Base-by-base conservation (phyloP, 2,797 vertebrate genomes). In the Channa striata region DNA sequence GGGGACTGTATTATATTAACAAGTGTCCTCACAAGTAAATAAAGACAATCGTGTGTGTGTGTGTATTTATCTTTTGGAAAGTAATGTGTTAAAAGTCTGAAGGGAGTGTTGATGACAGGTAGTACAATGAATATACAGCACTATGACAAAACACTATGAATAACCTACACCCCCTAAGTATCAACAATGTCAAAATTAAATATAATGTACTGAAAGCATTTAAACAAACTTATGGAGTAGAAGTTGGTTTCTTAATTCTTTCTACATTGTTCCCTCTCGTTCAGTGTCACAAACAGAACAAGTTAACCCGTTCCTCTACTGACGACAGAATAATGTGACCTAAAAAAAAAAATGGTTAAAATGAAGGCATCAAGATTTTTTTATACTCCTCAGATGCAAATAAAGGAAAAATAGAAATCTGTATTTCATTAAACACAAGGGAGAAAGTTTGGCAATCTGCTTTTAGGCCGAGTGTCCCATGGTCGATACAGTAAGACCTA, bases 171-270 rank as follows among this genome's bases (percentile, higher is more conserved):
- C 12, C 17, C 2, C 23, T n/a, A 44, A 50, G 70, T 63, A 40
- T 2, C 30, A 30, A 79, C 59, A 58, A 62, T 59, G 74, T 46
- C 23, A 62, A 7, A 72, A 72, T 83, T 25, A 76, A 76, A 74
- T 52, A 70, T 9, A 59, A 46, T 11, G 1, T 48, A 53, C 51
- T 19, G 63, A 59, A 16, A 57, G 6, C n/a, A 42, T 53, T 25
- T 11, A 7, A 69, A 68, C 14, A 60, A 73, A 68, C 10, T 42
- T 34, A 48, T 60, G 72, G 59, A 87, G 77, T 81, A 81, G 57
- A 80, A 1, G n/a, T 51, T 74, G 37, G 37, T 53, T 53, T 47
- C 14, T 9, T 2, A 51, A 59, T 23, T 60, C 20, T 11, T 53
- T 23, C 13, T 60, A 44, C 33, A 68, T 5, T 39, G 12, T 61